Percentiles rank a stretch among this genome's conserved stretches.
These are phyloP conservation scores for Onychostruthus taczanowskii DNA, from an alignment of 2,113 vertebrate species.

Conservation along the genomic window DNA sequence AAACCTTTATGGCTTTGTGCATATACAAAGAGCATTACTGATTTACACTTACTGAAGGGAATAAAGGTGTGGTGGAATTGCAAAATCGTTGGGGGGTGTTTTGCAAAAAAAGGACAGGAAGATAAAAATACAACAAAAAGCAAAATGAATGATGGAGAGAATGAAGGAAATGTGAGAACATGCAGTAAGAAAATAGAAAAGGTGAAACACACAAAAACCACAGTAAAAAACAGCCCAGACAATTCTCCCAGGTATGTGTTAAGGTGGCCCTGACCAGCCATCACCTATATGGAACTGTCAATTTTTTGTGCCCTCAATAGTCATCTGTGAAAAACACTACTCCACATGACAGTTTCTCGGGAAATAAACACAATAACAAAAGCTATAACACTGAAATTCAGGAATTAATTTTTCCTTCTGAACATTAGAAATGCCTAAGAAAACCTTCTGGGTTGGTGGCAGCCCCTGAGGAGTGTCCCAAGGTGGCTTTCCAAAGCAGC, in stretches of 20 bases:
- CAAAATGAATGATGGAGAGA: not conserved
- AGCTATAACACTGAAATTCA: not conserved
- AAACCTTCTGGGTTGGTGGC: not conserved
- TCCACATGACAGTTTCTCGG: not conserved
- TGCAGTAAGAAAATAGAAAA: not conserved
- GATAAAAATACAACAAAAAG: not conserved
- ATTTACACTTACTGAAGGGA: not conserved
- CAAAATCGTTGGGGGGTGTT: fast-evolving
- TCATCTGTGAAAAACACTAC: not conserved
- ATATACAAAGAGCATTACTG: not conserved
- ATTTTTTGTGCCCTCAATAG: not conserved
- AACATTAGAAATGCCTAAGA: not conserved
- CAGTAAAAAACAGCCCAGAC: not conserved
- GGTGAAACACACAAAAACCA: not conserved
- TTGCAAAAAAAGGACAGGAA: not conserved
- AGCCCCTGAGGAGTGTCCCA: not conserved
- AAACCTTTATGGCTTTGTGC: not conserved
- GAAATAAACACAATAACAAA: not conserved
- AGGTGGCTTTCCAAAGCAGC: not conserved
- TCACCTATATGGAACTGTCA: not conserved
- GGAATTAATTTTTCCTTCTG: not conserved
- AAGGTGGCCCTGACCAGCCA: not conserved
- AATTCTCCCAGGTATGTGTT: not conserved
- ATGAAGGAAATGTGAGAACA: not conserved
- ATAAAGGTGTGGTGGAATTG: not conserved